Evolutionary conservation across 2,888 invertebrate genomes (phyloP).

Genomic region (Epicampocera succincta): DNA sequence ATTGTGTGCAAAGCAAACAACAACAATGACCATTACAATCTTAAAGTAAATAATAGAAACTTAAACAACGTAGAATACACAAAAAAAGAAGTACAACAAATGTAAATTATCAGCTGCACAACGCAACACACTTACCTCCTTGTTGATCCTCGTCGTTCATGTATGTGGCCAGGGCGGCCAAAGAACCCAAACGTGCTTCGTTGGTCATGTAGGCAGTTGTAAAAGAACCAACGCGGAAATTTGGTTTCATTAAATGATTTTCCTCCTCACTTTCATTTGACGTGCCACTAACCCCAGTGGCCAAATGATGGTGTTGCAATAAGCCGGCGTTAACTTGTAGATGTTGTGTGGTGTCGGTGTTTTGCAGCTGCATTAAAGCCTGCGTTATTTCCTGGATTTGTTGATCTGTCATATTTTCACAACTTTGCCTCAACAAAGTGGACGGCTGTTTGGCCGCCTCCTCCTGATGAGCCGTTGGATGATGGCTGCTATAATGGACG

Average conservation of each 20-base stretch:
- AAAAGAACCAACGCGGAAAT: conserved; percentile 86
- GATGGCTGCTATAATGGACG: conserved; percentile 39
- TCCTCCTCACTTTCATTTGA: conserved; percentile 82
- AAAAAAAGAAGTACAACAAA: too few relatives aligned
- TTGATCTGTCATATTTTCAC: conserved; percentile 83
- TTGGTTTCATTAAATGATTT: conserved; percentile 83
- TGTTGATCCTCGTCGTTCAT: conserved; percentile 79
- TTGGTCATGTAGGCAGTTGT: conserved; percentile 79
- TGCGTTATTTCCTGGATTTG: conserved; percentile 84
- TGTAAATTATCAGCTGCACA: background rate
- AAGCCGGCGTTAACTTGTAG: conserved; percentile 77
- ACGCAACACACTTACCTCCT: conserved; percentile 76
- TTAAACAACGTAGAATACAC: conserved; percentile 6
- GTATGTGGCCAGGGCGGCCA: conserved; percentile 81
- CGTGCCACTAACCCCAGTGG: conserved; percentile 44
- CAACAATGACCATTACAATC: background rate
- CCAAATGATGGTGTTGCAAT: conserved; percentile 40
- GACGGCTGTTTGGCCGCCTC: conserved; percentile 75
- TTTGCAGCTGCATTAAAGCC: conserved; percentile 79
- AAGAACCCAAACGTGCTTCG: conserved; percentile 79
- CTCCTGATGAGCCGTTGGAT: conserved; percentile 26
- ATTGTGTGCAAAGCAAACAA: conserved; percentile 1
- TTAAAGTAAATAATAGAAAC: conserved; percentile 34
- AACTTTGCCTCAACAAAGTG: conserved; percentile 84
- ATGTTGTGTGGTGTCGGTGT: conserved; percentile 52